Base-by-base conservation (phyloP, 2,797 vertebrate species). In the Falco columbarius region DNA sequence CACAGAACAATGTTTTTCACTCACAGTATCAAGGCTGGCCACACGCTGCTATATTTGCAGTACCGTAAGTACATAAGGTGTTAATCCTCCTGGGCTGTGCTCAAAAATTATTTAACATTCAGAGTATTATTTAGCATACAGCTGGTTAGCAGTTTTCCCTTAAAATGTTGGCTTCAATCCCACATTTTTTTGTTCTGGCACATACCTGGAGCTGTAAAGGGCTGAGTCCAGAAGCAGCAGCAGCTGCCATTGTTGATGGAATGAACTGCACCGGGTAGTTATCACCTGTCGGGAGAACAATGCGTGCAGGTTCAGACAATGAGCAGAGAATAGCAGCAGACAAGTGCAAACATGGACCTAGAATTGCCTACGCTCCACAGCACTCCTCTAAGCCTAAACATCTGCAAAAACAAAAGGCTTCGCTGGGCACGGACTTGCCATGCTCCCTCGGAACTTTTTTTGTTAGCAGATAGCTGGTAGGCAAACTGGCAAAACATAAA, bases 211-310 rank as follows among this genome's bases (percentile, higher is more conserved):
- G 99, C 97, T 99, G 99, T 98, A 99, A 98, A 84, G 99, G 99
- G 98, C 99, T 99, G 98, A 99, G 99, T 98, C 99, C 99, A 98
- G 99, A 99, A 95, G 99, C 99, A 85, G 99, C 99, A 94, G 99
- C 99, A 98, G 99, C 99, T 98, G 99, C 99, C 99, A 99, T 99
- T 98, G 99, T 99, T 88, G 99, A 99, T 96, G 99, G 99, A 99
- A 99, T 99, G 99, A 99, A 99, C 99, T 99, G 99, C 99, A 99
- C 99, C 75, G 99, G 99, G 98, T 99, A 99, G 99, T 99, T 99
- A 98, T 99, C 99, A 99, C 99, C 99, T 99, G 99, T 98, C 97
- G 95, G 97, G 95, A 99, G 98, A 98, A 99, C 99, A 99, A 99
- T 99, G 98, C 98, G 86, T 96, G 98, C 99, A 99, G 99, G 99